Conservation (phyloP, 2,797 vertebrate species). For the Hyperoplus lanceolatus region DNA sequence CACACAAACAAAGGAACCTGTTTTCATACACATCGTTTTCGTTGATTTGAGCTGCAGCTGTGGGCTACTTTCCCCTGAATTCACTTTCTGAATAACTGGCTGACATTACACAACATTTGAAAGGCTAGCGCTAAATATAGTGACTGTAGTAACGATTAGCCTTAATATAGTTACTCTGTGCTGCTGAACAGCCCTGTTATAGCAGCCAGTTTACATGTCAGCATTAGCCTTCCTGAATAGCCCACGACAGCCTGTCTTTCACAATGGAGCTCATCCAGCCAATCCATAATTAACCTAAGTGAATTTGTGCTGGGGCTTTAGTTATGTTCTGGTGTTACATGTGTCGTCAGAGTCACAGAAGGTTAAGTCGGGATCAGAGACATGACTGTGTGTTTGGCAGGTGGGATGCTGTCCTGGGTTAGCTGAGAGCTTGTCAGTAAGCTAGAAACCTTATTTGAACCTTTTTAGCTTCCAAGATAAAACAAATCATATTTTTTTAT, state of each 20-base stretch:
- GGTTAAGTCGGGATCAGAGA: conserved; percentile 53
- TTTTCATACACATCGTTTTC: conserved; percentile 6
- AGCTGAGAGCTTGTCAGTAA: background rate
- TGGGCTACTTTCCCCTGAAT: background rate
- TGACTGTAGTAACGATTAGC: conserved; percentile 9
- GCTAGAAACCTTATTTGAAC: background rate
- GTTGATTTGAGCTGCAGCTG: background rate
- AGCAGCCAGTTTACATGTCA: conserved; percentile 36
- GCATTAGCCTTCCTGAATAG: conserved; percentile 61
- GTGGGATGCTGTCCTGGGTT: background rate
- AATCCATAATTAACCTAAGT: conserved; percentile 30
- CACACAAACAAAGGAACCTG: background rate
- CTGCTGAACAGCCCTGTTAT: conserved; percentile 22
- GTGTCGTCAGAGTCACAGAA: conserved; percentile 16
- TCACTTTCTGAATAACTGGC: background rate
- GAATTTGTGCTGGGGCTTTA: conserved; percentile 38
- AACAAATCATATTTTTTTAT: background rate
- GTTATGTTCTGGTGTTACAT: conserved; percentile 39
- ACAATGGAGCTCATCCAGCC: conserved; percentile 11
- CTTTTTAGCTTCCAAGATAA: background rate
- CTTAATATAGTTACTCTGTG: conserved; percentile 5
- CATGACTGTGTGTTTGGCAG: conserved; percentile 6
- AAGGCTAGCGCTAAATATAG: conserved; percentile 28
- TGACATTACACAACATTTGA: background rate
- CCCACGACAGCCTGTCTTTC: conserved; percentile 11